phyloP scores from a whole-genome alignment of 2,888 invertebrate genomes.

The Oligia fasciuncula region DNA sequence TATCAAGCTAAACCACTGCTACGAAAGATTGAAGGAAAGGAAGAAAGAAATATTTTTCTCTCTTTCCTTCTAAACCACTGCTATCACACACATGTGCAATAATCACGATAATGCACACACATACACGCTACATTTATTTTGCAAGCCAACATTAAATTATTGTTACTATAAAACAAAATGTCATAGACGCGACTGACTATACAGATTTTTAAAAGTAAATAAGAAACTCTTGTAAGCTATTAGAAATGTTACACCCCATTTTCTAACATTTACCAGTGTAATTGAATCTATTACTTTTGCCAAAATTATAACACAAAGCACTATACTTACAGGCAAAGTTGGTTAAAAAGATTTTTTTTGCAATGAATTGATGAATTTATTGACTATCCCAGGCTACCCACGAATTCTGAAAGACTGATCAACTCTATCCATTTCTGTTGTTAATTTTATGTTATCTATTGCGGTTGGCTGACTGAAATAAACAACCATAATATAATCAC shows the following conservation, averaged over 20 bases:
- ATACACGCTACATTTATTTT: conserved; percentile 76
- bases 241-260: not conserved
- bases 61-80: conserved; percentile 37
- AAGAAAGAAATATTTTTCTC: not conserved
- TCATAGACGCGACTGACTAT: not conserved
- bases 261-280: not conserved
- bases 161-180: not conserved
- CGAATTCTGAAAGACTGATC: not conserved
- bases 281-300: not conserved
- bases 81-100: conserved; percentile 47
- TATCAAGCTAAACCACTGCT: conserved; percentile 46
- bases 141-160: conserved; percentile 58
- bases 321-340: not conserved
- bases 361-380: not conserved
- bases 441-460: not conserved
- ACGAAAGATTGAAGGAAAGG: conserved; percentile 11
- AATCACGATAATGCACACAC: conserved; percentile 60
- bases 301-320: not conserved
- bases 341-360: not conserved
- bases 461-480: not conserved
- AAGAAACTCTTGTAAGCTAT: not conserved
- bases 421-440: not conserved
- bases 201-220: not conserved
- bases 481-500: not conserved
- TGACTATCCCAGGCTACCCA: not conserved